Percentiles rank a stretch among this genome's conserved stretches.
These are phyloP conservation scores for Cephus runcator DNA, from an alignment of 2,888 invertebrate species.

Conservation along the genomic window DNA sequence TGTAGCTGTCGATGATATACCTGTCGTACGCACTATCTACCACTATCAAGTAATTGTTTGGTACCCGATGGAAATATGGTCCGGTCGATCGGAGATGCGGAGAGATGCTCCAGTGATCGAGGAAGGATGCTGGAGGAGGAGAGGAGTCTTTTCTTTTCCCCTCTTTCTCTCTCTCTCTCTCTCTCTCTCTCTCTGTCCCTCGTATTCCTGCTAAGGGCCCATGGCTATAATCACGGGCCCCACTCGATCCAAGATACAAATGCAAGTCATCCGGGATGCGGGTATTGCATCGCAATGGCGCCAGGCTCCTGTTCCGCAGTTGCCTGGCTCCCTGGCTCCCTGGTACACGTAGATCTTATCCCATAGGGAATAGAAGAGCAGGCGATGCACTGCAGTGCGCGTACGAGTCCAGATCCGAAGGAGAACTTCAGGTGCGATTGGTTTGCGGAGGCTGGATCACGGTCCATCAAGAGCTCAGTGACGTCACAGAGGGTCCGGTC, in stretches of 20 bases:
- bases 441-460: neutral
- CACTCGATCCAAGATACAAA: slow-evolving; percentile 36
- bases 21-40: neutral
- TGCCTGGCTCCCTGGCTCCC: slow-evolving; percentile 27
- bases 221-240: slow-evolving; percentile 50
- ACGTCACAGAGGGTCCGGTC: neutral
- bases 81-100: neutral
- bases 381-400: neutral
- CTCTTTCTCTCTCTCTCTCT: neutral
- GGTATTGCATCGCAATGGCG: slow-evolving; percentile 59
- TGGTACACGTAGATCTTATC: slow-evolving; percentile 25
- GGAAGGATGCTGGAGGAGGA: neutral
- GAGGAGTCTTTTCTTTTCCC: neutral
- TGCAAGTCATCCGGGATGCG: slow-evolving; percentile 58
- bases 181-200: slow-evolving; percentile 2
- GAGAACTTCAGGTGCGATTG: neutral
- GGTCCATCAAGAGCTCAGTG: neutral
- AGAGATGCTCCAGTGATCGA: neutral
- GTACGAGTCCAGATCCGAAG: neutral
- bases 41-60: neutral
- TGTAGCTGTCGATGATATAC: neutral
- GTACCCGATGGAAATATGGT: neutral
- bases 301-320: slow-evolving; percentile 59
- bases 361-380: slow-evolving; percentile 22
- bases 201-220: slow-evolving; percentile 26